Conservation (phyloP, 2,797 vertebrate species). For the Peromyscus attwateri region DNA sequence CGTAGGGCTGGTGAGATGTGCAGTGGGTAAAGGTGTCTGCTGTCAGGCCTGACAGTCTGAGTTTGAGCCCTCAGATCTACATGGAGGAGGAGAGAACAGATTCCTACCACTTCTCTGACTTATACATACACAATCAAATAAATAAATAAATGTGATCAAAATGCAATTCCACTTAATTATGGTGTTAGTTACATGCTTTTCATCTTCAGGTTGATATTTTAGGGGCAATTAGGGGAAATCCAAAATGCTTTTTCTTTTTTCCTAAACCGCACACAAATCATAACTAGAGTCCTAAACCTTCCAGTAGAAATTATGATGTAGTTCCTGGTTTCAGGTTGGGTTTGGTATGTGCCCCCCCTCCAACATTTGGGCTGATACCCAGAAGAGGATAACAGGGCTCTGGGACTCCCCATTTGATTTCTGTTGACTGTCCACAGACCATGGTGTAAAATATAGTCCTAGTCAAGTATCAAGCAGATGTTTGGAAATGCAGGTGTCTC, state of each 20-base stretch:
- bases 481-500: neutral
- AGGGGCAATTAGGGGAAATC: conserved; percentile 4
- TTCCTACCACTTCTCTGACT: neutral
- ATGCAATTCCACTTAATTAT: conserved; percentile 30
- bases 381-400: neutral
- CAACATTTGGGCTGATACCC: neutral
- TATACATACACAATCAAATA: neutral
- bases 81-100: neutral
- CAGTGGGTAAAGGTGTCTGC: neutral
- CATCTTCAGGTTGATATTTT: conserved; percentile 68
- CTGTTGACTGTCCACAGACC: neutral
- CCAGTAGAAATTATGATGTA: neutral
- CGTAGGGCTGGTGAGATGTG: neutral
- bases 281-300: conserved; percentile 25
- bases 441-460: neutral
- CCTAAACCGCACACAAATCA: neutral
- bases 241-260: neutral
- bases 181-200: conserved; percentile 24
- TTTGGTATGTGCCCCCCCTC: neutral
- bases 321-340: neutral
- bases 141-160: neutral
- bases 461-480: neutral
- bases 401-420: neutral
- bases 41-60: neutral
- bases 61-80: neutral